Evolutionary conservation across 2,888 invertebrate genomes (phyloP).

Genomic region (Caenorhabditis sulstoni): DNA sequence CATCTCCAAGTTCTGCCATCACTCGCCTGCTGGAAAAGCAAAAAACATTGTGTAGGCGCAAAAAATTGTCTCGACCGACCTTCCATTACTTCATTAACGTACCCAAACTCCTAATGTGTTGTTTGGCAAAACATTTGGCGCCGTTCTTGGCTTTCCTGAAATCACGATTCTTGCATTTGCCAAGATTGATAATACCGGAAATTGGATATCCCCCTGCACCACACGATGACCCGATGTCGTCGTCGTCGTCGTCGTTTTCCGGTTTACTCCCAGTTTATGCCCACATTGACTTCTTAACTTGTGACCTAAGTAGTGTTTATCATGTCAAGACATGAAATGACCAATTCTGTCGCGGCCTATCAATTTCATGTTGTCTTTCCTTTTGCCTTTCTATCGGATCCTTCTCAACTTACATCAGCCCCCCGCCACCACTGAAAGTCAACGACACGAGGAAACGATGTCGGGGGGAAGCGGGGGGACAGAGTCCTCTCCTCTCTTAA

Average conservation of each 20-base stretch:
- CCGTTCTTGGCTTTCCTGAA: slow-evolving; percentile 18
- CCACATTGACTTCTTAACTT: background rate
- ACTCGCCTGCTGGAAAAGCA: background rate
- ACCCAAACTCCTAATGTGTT: slow-evolving; percentile 49
- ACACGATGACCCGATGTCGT: no score
- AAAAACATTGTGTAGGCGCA: slow-evolving; percentile 32
- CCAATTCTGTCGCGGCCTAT: slow-evolving; percentile 27
- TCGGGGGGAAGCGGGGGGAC: slow-evolving; percentile 39
- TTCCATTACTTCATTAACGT: slow-evolving; percentile 58
- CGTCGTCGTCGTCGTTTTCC: background rate
- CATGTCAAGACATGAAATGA: slow-evolving; percentile 15
- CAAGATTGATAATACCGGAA: slow-evolving; percentile 46
- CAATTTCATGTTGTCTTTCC: slow-evolving; percentile 23
- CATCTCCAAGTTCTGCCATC: background rate
- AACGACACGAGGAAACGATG: background rate
- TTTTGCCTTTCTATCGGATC: slow-evolving; percentile 38
- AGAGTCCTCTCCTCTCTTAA: slow-evolving; percentile 41
- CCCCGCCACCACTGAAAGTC: slow-evolving; percentile 18
- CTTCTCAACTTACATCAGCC: slow-evolving; percentile 46
- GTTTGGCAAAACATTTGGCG: slow-evolving; percentile 35
- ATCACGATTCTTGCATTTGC: background rate
- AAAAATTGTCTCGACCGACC: slow-evolving; percentile 17
- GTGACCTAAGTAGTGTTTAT: background rate
- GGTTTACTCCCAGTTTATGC: background rate
- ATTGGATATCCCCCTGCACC: slow-evolving; percentile 28